A percentile compares a stretch with the other conserved stretches of the same genome.
phyloP scores from a whole-genome alignment of 2,888 invertebrate genomes.

The Lochmaea crataegi region DNA sequence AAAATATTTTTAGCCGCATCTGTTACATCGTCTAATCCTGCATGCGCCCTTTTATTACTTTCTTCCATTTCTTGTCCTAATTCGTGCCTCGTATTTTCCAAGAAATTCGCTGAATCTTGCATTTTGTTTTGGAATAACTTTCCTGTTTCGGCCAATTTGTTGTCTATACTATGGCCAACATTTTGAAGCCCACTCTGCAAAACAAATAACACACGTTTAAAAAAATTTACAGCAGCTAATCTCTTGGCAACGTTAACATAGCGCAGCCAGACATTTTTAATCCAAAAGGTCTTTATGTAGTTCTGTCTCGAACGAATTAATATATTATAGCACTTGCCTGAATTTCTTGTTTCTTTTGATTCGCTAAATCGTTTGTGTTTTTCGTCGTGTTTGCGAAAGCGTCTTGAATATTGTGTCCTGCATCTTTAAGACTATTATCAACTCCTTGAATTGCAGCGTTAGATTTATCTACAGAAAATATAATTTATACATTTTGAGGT shows the following conservation, averaged over 20 bases:
- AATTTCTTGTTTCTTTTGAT: constrained; percentile 43
- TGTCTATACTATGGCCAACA: constrained; percentile 43
- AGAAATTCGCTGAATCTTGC: constrained; percentile 37
- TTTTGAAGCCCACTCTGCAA: constrained; percentile 37
- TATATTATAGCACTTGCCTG: constrained; percentile 26
- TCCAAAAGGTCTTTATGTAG: too few species aligned
- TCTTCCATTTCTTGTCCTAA: constrained; percentile 47
- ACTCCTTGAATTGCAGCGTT: constrained; percentile 46
- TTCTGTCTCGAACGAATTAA: background rate
- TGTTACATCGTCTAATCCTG: constrained; percentile 51
- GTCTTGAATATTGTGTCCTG: constrained; percentile 42
- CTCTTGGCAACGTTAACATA: too few species aligned
- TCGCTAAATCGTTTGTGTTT: constrained; percentile 40
- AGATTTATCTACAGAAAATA: constrained; percentile 31
- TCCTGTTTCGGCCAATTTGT: constrained; percentile 46
- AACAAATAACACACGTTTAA: background rate
- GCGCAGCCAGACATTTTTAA: too few species aligned
- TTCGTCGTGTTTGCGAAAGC: constrained; percentile 38
- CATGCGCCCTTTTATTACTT: constrained; percentile 50
- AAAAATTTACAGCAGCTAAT: too few species aligned
- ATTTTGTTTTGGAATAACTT: constrained; percentile 44
- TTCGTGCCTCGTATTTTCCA: constrained; percentile 40
- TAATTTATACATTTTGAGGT: too few species aligned
- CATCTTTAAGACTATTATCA: constrained; percentile 47
- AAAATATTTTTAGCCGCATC: constrained; percentile 49